phyloP scores from a whole-genome alignment of 2,113 vertebrate species.

The Notiomystis cincta region DNA sequence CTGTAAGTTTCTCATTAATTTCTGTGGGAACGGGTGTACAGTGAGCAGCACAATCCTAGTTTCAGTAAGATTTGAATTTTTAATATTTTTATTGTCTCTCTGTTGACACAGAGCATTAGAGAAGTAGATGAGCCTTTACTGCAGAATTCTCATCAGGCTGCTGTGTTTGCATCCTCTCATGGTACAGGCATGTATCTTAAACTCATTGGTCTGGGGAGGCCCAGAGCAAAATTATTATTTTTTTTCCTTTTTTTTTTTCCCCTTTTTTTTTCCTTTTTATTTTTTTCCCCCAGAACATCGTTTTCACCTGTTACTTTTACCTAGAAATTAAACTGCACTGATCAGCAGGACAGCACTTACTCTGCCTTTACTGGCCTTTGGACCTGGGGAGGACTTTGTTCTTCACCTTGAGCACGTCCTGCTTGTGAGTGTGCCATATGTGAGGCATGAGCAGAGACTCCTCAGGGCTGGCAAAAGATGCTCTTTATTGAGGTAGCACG shows the following conservation, averaged over 20 bases:
- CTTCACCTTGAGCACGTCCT: background rate
- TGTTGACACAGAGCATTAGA: background rate
- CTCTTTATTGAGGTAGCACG: background rate
- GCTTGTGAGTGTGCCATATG: background rate
- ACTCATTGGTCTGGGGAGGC: background rate
- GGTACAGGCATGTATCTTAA: background rate
- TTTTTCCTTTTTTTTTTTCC: background rate
- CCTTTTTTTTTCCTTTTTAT: accelerated
- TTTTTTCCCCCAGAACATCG: background rate
- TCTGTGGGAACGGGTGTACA: background rate
- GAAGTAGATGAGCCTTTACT: background rate
- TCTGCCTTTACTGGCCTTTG: background rate
- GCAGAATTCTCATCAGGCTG: background rate
- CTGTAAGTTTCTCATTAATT: background rate
- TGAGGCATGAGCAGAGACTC: background rate
- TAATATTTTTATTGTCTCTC: background rate
- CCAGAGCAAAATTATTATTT: background rate
- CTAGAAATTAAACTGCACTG: background rate
- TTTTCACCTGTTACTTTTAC: background rate
- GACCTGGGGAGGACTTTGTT: background rate
- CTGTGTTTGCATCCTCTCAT: background rate
- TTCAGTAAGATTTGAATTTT: background rate
- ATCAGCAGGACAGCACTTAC: background rate
- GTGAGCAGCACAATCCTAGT: background rate
- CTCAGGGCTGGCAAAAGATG: background rate